These are phyloP conservation scores for Xylophagus ater DNA, from an alignment of 2,888 invertebrate genomes.

Conservation along the genomic window DNA sequence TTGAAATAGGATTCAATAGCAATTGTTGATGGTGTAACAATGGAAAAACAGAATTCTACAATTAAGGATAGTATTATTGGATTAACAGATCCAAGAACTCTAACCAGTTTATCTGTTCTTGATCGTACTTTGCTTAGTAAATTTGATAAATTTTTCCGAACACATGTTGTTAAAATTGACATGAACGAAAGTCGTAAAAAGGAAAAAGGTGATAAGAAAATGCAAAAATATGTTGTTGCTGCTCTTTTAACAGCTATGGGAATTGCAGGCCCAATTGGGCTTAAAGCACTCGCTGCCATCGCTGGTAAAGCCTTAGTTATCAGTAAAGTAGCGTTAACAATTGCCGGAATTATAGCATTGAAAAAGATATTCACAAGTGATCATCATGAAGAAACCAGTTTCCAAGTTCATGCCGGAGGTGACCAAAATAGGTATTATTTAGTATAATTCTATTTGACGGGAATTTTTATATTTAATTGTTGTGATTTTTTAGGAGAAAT, in stretches of 20 bases:
- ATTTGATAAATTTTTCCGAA: constrained; percentile 49
- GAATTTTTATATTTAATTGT: background rate
- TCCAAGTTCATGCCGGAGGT: constrained; percentile 58
- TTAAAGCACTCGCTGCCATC: constrained; percentile 57
- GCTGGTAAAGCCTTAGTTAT: constrained; percentile 62
- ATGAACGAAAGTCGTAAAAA: constrained; percentile 35
- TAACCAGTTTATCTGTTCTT: constrained; percentile 44
- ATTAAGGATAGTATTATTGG: constrained; percentile 36
- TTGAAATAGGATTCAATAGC: constrained; percentile 45
- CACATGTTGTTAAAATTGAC: constrained; percentile 54
- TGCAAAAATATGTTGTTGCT: constrained; percentile 45
- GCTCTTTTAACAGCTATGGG: constrained; percentile 54
- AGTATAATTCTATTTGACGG: background rate
- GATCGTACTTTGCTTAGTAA: constrained; percentile 42
- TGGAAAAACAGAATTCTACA: constrained; percentile 48
- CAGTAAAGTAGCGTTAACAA: constrained; percentile 60
- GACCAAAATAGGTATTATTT: constrained; percentile 45
- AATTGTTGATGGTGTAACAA: constrained; percentile 48
- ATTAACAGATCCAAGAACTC: constrained; percentile 46
- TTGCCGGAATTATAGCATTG: constrained; percentile 58
- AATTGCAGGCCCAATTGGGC: constrained; percentile 55
- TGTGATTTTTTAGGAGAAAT: constrained; percentile 47
- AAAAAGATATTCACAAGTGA: constrained; percentile 63
- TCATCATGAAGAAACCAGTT: constrained; percentile 49
- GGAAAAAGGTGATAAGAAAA: constrained; percentile 42